Percentiles rank a stretch among this genome's conserved stretches.
phyloP scores from a whole-genome alignment of 2,797 vertebrate species.

The Girardinus metallicus region DNA sequence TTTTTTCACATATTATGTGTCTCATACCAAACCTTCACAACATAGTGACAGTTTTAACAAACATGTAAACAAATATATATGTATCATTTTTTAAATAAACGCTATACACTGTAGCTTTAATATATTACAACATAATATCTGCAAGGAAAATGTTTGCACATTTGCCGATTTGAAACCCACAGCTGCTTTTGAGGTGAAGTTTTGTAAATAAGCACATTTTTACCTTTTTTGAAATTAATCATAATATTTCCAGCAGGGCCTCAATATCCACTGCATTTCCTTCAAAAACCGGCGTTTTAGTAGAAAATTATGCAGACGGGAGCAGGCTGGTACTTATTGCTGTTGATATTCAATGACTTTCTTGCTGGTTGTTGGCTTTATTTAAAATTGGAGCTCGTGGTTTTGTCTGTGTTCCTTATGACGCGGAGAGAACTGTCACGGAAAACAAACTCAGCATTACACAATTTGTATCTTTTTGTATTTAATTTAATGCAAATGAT shows the following conservation, averaged over 20 bases:
- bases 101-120: too few relatives aligned
- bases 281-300: conserved; percentile 20
- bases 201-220: not conserved
- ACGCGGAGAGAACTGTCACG: not conserved
- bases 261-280: not conserved
- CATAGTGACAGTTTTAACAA: too few relatives aligned
- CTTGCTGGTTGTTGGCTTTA: conserved; percentile 23
- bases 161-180: not conserved
- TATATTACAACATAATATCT: too few relatives aligned
- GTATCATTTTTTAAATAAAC: too few relatives aligned
- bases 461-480: not conserved
- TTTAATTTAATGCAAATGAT: not conserved
- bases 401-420: not conserved
- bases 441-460: not conserved
- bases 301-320: conserved; percentile 28
- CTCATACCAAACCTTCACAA: too few relatives aligned
- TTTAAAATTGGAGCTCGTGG: conserved; percentile 13
- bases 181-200: not conserved
- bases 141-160: too few relatives aligned
- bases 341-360: conserved; percentile 28
- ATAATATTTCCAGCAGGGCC: not conserved
- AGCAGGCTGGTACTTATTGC: conserved; percentile 28
- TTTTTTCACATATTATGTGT: too few relatives aligned
- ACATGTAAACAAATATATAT: too few relatives aligned
- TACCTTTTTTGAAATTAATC: not conserved